These are phyloP conservation scores for Agrenia bidenticulata DNA, from an alignment of 2,888 invertebrate genomes.

Conservation along the genomic window DNA sequence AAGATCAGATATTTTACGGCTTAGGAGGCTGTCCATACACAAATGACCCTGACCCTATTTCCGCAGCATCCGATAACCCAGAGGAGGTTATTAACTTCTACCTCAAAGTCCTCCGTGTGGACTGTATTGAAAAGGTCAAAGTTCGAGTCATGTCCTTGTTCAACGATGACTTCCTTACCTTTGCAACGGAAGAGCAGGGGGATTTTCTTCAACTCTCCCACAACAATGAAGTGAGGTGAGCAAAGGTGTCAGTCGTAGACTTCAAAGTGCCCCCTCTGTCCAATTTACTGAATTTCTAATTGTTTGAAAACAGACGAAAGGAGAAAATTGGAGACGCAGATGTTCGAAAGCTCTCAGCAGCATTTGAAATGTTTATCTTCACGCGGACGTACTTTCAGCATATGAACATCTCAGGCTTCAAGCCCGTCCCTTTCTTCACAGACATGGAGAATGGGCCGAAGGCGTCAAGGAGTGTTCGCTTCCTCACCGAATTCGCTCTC, in stretches of 20 bases:
- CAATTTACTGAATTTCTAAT: conserved; percentile 7
- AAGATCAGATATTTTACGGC: conserved; percentile 21
- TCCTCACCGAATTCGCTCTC: conserved; percentile 23
- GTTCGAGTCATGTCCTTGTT: conserved; percentile 11
- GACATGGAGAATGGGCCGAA: no score
- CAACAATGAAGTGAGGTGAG: conserved; percentile 1
- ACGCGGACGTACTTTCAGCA: conserved; percentile 17
- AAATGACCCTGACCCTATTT: not conserved
- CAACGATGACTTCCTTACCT: conserved; percentile 15
- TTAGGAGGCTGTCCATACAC: conserved; percentile 5
- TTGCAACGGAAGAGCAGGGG: not conserved
- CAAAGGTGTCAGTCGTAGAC: not conserved
- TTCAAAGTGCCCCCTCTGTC: no score
- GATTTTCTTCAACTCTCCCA: conserved; percentile 7
- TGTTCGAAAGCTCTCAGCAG: conserved; percentile 10
- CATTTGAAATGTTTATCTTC: conserved; percentile 25
- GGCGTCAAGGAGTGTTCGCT: conserved; percentile 20
- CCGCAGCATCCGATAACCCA: not conserved
- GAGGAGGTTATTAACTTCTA: conserved; percentile 22
- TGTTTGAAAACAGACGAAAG: not conserved
- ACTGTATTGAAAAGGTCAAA: conserved; percentile 16
- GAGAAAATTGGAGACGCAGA: conserved; percentile 14
- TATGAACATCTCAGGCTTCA: not conserved
- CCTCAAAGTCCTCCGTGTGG: conserved; percentile 19
- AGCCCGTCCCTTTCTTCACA: not conserved